Evolutionary conservation across 53 echinoderm and acorn worm genomes (phyloP).

Genomic region (Holothuria scabra): DNA sequence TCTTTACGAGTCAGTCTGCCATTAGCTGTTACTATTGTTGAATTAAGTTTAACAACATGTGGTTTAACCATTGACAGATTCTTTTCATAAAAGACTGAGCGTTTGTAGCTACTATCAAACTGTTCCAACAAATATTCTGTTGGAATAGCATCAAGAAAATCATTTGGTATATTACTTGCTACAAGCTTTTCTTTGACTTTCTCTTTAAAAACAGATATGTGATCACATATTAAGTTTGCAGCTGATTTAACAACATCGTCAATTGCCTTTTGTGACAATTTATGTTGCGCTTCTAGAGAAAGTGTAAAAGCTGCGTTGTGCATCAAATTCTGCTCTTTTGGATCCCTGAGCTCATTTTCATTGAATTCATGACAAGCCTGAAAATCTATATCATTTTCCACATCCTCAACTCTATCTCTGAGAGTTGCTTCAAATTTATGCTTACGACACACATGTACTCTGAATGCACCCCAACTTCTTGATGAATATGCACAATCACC

Average conservation of each 20-base stretch:
- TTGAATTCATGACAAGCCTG: background rate
- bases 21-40: slow-evolving; percentile 53
- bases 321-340: background rate
- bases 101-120: slow-evolving; percentile 40
- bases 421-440: slow-evolving; percentile 33
- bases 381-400: slow-evolving; percentile 19
- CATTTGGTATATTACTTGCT: slow-evolving; percentile 12
- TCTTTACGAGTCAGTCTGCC: slow-evolving; percentile 45
- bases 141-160: slow-evolving; percentile 25
- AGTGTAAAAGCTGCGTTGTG: slow-evolving; percentile 47
- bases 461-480: slow-evolving; percentile 61
- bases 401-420: slow-evolving; percentile 4
- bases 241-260: slow-evolving; percentile 46
- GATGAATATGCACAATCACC: slow-evolving; percentile 49
- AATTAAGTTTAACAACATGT: slow-evolving; percentile 50
- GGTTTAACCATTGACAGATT: slow-evolving; percentile 49
- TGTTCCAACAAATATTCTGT: slow-evolving; percentile 34
- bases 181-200: slow-evolving; percentile 28
- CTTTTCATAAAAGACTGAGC: slow-evolving; percentile 47
- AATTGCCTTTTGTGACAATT: slow-evolving; percentile 48
- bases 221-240: slow-evolving; percentile 43
- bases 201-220: slow-evolving; percentile 14
- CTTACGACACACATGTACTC: slow-evolving; percentile 53
- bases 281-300: slow-evolving; percentile 48
- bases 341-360: background rate